These are phyloP conservation scores for Ondatra zibethicus DNA, from an alignment of 2,113 vertebrate species.

Conservation along the genomic window DNA sequence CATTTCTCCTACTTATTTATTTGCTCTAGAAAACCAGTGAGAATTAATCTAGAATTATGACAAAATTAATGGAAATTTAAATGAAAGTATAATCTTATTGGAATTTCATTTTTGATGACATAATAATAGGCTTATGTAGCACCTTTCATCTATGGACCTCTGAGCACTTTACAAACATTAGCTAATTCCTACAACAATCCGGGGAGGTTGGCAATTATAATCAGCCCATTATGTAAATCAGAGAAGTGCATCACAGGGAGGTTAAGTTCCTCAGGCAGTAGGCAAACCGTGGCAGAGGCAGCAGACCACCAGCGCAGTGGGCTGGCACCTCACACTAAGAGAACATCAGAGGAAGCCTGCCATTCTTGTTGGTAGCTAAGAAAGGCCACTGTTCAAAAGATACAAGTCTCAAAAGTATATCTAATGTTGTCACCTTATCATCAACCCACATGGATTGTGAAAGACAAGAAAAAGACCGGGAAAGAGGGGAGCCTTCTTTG, in stretches of 20 bases:
- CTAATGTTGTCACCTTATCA: not conserved
- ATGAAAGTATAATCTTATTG: slow-evolving; percentile 79
- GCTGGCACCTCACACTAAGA: not conserved
- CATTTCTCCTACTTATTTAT: slow-evolving; percentile 65
- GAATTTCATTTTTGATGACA: slow-evolving; percentile 82
- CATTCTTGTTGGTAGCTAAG: not conserved
- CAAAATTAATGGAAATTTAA: slow-evolving; percentile 82
- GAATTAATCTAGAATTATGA: slow-evolving; percentile 78
- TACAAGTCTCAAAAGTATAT: not conserved
- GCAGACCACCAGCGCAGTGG: not conserved
- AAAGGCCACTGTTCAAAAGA: not conserved
- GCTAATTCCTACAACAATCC: slow-evolving; percentile 84
- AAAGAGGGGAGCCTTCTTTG: not conserved
- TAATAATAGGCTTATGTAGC: slow-evolving; percentile 83
- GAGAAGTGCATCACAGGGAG: slow-evolving; percentile 59
- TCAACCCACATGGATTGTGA: not conserved
- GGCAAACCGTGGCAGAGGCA: slow-evolving; percentile 53
- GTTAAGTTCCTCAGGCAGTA: slow-evolving; percentile 68
- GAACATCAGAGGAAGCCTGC: not conserved
- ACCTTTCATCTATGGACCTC: slow-evolving; percentile 83
- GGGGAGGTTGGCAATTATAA: slow-evolving; percentile 83
- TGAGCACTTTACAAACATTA: slow-evolving; percentile 82
- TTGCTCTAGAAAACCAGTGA: slow-evolving; percentile 70
- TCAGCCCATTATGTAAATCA: slow-evolving; percentile 84
- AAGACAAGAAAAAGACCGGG: not conserved